phyloP scores from a whole-genome alignment of 2,113 vertebrate species.

The Datnioides undecimradiatus region DNA sequence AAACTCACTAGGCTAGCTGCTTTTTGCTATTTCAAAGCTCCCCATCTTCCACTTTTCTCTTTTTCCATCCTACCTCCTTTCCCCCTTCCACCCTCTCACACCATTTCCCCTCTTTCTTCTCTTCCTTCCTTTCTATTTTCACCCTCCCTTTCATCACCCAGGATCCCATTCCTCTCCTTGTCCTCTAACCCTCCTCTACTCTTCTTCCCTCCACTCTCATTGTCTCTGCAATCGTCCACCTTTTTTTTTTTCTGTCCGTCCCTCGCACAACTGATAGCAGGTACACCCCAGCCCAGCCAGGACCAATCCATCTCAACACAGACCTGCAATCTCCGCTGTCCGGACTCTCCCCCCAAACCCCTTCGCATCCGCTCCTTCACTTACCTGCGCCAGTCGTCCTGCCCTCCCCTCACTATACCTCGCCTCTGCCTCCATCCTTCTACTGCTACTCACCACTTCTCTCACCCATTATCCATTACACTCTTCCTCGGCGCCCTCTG shows the following conservation, averaged over 20 bases:
- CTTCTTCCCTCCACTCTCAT: conserved; percentile 33
- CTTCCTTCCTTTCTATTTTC: background rate
- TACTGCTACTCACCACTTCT: conserved; percentile 26
- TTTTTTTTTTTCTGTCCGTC: conserved; percentile 4
- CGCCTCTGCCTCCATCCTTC: background rate
- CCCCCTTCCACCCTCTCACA: background rate
- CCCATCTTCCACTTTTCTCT: conserved; percentile 24
- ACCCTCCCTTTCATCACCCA: conserved; percentile 21
- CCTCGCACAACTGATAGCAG: conserved; percentile 46
- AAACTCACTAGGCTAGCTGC: conserved; percentile 38
- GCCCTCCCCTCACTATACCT: conserved; percentile 11
- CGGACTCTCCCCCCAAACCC: background rate
- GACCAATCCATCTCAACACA: conserved; percentile 58
- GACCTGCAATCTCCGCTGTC: conserved; percentile 61
- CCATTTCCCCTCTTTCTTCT: background rate
- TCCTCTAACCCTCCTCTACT: conserved; percentile 59
- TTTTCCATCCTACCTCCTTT: background rate
- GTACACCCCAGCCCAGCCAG: conserved; percentile 36
- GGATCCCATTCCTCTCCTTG: conserved; percentile 34
- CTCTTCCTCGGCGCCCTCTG: conserved; percentile 27
- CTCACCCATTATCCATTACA: conserved; percentile 49
- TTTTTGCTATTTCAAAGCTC: conserved; percentile 38
- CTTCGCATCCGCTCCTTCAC: background rate
- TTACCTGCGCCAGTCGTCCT: conserved; percentile 37
- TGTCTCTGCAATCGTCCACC: conserved; percentile 52